These are phyloP conservation scores for Okapia johnstoni DNA, from an alignment of 2,113 vertebrate genomes.

Conservation along the genomic window DNA sequence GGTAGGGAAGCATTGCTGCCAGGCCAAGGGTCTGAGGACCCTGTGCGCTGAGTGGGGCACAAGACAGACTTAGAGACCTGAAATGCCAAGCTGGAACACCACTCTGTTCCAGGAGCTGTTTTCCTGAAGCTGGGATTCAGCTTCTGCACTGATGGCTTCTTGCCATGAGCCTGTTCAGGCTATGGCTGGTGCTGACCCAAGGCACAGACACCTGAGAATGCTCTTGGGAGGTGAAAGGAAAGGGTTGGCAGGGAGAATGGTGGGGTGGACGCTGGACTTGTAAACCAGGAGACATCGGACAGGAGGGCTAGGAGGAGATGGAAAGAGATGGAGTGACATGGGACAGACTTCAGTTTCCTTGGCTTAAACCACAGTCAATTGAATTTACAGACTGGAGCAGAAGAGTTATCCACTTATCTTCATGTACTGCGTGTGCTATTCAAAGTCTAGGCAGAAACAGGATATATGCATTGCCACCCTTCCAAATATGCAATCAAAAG, in stretches of 20 bases:
- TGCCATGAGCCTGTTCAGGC: accelerated
- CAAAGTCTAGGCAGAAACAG: neutral
- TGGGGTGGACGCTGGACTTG: accelerated
- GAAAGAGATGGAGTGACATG: accelerated
- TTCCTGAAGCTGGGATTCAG: accelerated
- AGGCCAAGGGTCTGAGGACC: accelerated
- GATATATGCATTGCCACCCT: accelerated
- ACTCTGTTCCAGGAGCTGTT: accelerated
- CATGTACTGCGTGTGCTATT: accelerated
- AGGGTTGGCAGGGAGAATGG: accelerated
- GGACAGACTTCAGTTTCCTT: accelerated
- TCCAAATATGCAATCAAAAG: neutral
- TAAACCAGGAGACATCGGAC: accelerated
- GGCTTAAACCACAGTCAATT: neutral
- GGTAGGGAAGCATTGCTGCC: neutral
- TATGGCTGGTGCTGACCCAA: neutral
- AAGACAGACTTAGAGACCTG: accelerated
- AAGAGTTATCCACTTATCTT: neutral
- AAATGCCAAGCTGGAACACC: neutral
- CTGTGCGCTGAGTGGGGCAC: accelerated
- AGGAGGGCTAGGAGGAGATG: accelerated
- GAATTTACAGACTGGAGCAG: neutral
- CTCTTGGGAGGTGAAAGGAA: neutral
- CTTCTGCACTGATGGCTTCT: neutral
- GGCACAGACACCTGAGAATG: accelerated